Evolutionary conservation across 1,140 invertebrate genomes (phyloP), one percentile per base, ranked within the genome.

Genomic region (Drepana arcuata): DNA sequence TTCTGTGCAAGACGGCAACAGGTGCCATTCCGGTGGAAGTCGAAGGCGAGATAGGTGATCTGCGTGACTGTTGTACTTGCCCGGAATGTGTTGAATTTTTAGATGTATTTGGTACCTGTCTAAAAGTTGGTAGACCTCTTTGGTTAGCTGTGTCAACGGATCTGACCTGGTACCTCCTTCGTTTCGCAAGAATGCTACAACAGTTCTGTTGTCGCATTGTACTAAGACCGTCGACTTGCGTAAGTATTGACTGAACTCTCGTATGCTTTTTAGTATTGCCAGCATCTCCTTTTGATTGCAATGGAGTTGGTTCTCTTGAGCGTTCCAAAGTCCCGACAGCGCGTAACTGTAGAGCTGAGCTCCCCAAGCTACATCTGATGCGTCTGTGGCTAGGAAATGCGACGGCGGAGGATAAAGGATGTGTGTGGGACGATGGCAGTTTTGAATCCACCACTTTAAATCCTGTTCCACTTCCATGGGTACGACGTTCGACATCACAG

Each of bases 101-200:
- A 42, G 11, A 11, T 39, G 15, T 10, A 51, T 51, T 2, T 31
- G 13, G 24, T 38, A 18, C 0, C n/a, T n/a, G n/a, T n/a, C n/a
- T n/a, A n/a, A n/a, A n/a, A n/a, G n/a, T n/a, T n/a, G n/a, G n/a
- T n/a, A n/a, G n/a, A n/a, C n/a, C n/a, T n/a, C n/a, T n/a, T n/a
- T n/a, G n/a, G n/a, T n/a, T n/a, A n/a, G n/a, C n/a, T n/a, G n/a
- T n/a, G n/a, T n/a, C n/a, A n/a, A n/a, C n/a, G n/a, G n/a, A n/a
- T n/a, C n/a, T 7, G 53, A 71, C 25, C 33, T 59, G 16, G 63
- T 61, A 3, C 67, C 61, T 10, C 61, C 58, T 32, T 68, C 48
- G 14, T 59, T 67, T 15, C 36, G 29, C n/a, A 71, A 29, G 29
- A 58, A 40, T 0, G 52, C 34, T 14, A 64, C 49, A 3, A 45